phyloP scores from a whole-genome alignment of 2,797 vertebrate genomes.

The Cuniculus paca region DNA sequence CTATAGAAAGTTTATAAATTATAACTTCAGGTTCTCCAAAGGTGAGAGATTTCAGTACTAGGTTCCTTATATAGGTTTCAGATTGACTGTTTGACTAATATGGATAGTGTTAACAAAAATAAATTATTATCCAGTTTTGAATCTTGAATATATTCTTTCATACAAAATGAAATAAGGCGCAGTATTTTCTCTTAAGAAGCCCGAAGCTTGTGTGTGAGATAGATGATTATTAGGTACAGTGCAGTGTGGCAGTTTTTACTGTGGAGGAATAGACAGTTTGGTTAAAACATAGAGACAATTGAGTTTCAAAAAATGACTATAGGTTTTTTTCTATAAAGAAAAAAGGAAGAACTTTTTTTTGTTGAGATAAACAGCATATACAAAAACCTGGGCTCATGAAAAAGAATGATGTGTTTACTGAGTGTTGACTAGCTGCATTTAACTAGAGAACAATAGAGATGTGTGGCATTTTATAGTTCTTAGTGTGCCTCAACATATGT shows the following conservation, averaged over 20 bases:
- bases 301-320: not conserved
- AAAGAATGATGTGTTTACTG: not conserved
- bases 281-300: slow-evolving; percentile 39
- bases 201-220: not conserved
- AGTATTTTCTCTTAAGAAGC: not conserved
- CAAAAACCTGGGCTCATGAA: not conserved
- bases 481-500: not conserved
- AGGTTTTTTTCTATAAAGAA: slow-evolving; percentile 21
- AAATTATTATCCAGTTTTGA: not conserved
- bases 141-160: slow-evolving; percentile 23
- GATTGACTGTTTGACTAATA: slow-evolving; percentile 20
- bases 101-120: not conserved
- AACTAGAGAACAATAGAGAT: not conserved
- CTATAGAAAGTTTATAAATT: slow-evolving; percentile 39
- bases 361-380: not conserved
- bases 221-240: not conserved
- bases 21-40: slow-evolving; percentile 48
- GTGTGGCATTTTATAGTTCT: slow-evolving; percentile 26
- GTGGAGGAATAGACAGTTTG: not conserved
- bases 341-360: not conserved
- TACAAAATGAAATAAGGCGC: not conserved
- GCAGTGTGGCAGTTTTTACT: slow-evolving; percentile 1
- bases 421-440: not conserved
- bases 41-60: slow-evolving; percentile 1
- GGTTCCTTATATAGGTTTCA: not conserved